Base-by-base conservation (phyloP, 2,888 invertebrate genomes). In the Epinotia demarniana region DNA sequence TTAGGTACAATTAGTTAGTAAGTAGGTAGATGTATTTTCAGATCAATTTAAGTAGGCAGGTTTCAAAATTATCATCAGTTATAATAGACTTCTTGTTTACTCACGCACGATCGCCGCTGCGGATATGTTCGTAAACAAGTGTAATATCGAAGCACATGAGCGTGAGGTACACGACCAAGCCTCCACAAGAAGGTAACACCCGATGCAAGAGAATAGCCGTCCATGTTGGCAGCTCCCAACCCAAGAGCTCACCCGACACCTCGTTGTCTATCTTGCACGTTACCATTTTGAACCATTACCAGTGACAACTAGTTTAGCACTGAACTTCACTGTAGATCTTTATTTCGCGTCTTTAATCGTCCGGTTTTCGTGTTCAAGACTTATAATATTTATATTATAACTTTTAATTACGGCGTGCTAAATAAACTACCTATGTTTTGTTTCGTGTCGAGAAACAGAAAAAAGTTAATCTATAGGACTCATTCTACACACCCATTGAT, bases 111-210 rank as follows among this genome's bases (percentile, higher is more conserved):
- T 96, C 95, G 5, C 94, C 92, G 81, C 95, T 95, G 19, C 90
- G 90, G 79, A 95, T 95, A 83, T 97, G 96, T 84, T 96, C 95
- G 77, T 94, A 92, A 68, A 96, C 94, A 2, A 97, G 93, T 0
- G 96, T 95, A 46, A 96, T 85, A 84, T 97, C 97, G 60, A 95
- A 95, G 19, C 96, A 95, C 57, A 96, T 95, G 70, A 97, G 94
- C 4, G 96, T 90, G 53, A 97, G 91, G 81, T 96, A 97, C 43
- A 97, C 87, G 1, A 95, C 78, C 61, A 96, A 94, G 13, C 95
- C 95, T 0, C 92, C 93, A 76, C 92, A 92, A 57, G 93, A 89
- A 57, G 94, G 93, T 76, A 93, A 79, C 77, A 92, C 93, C 61
- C 93, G 82, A 72, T 94, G 93, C 39, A 93, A 75, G 23, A 93